A percentile compares a stretch with the other conserved stretches of the same genome.
Evolutionary conservation across 2,113 vertebrate genomes (phyloP).

Genomic region (Hemiscyllium ocellatum): DNA sequence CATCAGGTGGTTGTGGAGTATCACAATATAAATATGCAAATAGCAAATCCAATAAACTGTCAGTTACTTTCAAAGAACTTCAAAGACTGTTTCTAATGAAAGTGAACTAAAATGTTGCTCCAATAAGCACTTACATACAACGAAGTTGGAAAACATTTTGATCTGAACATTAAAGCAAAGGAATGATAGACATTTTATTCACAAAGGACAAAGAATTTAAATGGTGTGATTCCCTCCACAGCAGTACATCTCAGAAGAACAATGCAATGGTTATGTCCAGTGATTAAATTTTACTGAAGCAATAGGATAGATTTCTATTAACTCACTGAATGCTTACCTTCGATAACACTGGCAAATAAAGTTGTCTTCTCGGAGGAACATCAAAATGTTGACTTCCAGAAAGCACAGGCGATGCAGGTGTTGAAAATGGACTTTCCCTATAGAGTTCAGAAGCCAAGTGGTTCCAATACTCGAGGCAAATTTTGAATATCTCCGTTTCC

Average conservation of each 20-base stretch:
- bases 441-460: slow-evolving; percentile 94
- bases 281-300: background rate
- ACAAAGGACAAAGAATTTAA: background rate
- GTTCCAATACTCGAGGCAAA: slow-evolving; percentile 98
- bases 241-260: background rate
- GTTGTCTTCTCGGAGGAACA: slow-evolving; percentile 88
- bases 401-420: slow-evolving; percentile 84
- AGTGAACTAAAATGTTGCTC: background rate
- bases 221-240: background rate
- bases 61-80: background rate
- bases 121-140: background rate
- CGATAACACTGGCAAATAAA: slow-evolving; percentile 90
- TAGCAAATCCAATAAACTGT: too few relatives aligned
- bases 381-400: slow-evolving; percentile 95
- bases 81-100: background rate
- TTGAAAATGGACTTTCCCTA: slow-evolving; percentile 92
- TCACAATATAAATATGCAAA: too few relatives aligned
- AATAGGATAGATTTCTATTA: background rate
- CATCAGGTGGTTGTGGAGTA: too few relatives aligned
- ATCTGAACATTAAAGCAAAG: background rate
- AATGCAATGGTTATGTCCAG: background rate
- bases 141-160: background rate
- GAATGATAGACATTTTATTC: background rate
- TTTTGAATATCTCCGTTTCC: slow-evolving; percentile 98
- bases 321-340: slow-evolving; percentile 64